Evolutionary conservation across 2,113 vertebrate species (phyloP).

Genomic region (Eira barbara): DNA sequence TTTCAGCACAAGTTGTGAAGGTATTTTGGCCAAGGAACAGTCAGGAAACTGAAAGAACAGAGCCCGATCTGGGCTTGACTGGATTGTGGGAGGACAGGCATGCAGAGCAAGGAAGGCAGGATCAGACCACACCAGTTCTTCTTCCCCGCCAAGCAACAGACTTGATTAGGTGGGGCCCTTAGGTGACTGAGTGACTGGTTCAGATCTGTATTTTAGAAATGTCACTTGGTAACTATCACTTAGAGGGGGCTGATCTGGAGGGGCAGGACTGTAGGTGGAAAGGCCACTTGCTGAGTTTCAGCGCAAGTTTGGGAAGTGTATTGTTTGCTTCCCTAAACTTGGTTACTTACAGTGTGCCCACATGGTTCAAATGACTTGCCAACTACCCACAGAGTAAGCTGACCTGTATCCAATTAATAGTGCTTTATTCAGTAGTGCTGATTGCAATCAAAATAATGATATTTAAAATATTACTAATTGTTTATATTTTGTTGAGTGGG

Average conservation of each 20-base stretch:
- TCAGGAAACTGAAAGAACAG: background rate
- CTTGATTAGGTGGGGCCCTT: background rate
- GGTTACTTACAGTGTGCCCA: background rate
- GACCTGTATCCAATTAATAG: constrained; percentile 48
- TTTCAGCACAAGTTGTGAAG: background rate
- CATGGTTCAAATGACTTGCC: constrained; percentile 16
- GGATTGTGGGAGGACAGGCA: background rate
- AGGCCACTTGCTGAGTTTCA: background rate
- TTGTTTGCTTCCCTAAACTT: constrained; percentile 29
- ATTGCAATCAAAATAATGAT: constrained; percentile 41
- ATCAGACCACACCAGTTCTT: background rate
- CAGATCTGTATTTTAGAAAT: background rate
- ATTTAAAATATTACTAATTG: constrained; percentile 62
- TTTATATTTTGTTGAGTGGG: constrained; percentile 35
- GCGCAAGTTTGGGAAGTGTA: background rate
- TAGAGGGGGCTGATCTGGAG: background rate
- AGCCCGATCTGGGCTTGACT: background rate
- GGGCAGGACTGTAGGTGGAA: background rate
- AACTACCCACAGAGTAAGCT: constrained; percentile 26
- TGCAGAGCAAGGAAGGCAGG: background rate
- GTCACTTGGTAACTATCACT: background rate
- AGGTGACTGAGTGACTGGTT: background rate
- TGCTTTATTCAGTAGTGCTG: constrained; percentile 39
- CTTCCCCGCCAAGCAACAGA: background rate
- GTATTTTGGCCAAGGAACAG: background rate